A percentile compares a stretch with the other conserved stretches of the same genome.
Conservation (phyloP, 2,797 vertebrate genomes). For the Eleutherodactylus coqui region DNA sequence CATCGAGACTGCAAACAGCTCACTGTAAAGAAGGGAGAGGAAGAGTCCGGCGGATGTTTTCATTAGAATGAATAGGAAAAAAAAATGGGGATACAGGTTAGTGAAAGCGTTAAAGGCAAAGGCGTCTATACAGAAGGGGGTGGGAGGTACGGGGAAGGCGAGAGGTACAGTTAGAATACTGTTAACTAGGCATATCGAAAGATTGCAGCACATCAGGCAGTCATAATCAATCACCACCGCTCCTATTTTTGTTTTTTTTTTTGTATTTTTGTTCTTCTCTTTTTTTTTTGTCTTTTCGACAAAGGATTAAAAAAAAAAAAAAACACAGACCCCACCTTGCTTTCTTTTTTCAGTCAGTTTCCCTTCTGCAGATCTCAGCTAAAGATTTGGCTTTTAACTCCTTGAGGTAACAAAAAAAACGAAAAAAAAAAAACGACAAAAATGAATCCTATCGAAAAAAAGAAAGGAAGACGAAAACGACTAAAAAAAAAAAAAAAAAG, state of each 20-base stretch:
- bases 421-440: conserved; percentile 26
- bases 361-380: conserved; percentile 15
- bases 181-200: conserved; percentile 67
- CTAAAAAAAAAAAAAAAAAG: conserved; percentile 43
- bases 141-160: neutral
- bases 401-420: conserved; percentile 45
- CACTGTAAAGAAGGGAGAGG: conserved; percentile 58
- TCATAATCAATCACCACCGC: conserved; percentile 64
- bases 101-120: conserved; percentile 59
- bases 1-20: conserved; percentile 62
- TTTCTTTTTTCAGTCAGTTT: conserved; percentile 62
- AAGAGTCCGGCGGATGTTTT: conserved; percentile 63
- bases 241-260: conserved; percentile 52
- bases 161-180: conserved; percentile 58
- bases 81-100: conserved; percentile 59
- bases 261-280: conserved; percentile 5
- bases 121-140: conserved; percentile 42
- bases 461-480: neutral
- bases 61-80: conserved; percentile 44
- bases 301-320: conserved; percentile 59
- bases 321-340: conserved; percentile 72
- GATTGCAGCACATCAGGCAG: conserved; percentile 65
- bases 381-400: conserved; percentile 46
- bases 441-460: neutral
- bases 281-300: conserved; percentile 28